phyloP scores from a whole-genome alignment of 64 coral and sea anemone genomes.

The Actinia tenebrosa region DNA sequence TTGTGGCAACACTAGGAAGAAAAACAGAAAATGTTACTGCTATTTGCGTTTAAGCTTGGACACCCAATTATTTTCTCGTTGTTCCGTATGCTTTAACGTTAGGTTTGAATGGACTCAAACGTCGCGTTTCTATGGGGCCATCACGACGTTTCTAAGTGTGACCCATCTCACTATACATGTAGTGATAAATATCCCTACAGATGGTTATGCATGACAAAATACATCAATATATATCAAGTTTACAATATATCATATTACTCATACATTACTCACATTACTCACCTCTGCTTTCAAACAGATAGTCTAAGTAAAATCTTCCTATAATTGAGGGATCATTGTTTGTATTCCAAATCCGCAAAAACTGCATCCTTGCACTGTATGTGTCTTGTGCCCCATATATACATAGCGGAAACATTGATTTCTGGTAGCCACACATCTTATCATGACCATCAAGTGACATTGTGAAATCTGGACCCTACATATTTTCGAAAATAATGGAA shows the following conservation, averaged over 20 bases:
- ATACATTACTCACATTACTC: neutral
- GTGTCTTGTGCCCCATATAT: constrained; percentile 24
- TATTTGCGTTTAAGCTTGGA: neutral
- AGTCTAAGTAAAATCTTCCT: constrained; percentile 18
- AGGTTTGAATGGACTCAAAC: too few relatives aligned
- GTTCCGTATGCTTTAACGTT: too few relatives aligned
- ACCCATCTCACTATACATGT: constrained; percentile 5
- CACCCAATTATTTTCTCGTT: too few relatives aligned
- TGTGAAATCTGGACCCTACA: constrained; percentile 30
- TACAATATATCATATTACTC: neutral
- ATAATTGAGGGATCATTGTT: constrained; percentile 4
- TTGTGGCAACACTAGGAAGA: constrained; percentile 21
- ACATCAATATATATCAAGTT: constrained; percentile 10
- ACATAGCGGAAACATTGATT: too few relatives aligned
- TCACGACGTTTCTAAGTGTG: too few relatives aligned
- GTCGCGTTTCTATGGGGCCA: too few relatives aligned
- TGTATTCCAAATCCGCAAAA: constrained; percentile 13
- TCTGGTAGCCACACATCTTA: constrained; percentile 33
- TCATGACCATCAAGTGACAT: constrained; percentile 39
- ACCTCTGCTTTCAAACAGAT: constrained; percentile 23
- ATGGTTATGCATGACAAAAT: neutral
- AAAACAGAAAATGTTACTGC: neutral
- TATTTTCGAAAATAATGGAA: constrained; percentile 7
- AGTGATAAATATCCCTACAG: constrained; percentile 11
- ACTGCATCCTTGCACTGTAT: constrained; percentile 19